phyloP scores from a whole-genome alignment of 2,797 vertebrate species.

The Kryptopterus vitreolus region DNA sequence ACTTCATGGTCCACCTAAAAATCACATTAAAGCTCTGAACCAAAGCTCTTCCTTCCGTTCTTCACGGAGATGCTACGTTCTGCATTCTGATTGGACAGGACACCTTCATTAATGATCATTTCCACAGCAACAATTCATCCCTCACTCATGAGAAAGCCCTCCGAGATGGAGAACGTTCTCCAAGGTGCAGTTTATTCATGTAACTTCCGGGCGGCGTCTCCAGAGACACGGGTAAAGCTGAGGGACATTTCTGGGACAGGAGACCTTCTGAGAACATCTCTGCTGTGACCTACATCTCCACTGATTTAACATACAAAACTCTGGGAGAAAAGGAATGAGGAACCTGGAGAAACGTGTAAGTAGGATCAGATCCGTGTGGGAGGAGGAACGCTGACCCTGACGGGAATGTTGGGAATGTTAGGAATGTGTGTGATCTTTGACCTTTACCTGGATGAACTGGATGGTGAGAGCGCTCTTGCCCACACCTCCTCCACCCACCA shows the following conservation, averaged over 20 bases:
- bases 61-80: no score
- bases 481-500: conserved; percentile 89
- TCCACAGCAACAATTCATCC: background rate
- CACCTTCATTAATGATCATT: background rate
- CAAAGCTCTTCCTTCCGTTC: no score
- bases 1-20: background rate
- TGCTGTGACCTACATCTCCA: background rate
- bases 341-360: background rate
- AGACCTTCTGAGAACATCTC: background rate
- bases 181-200: background rate
- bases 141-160: background rate
- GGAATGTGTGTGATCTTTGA: background rate
- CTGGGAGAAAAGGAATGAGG: background rate
- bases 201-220: background rate
- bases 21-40: no score
- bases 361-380: background rate
- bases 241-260: background rate
- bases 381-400: background rate
- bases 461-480: conserved; percentile 90
- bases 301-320: background rate
- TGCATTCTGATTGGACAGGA: background rate
- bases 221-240: background rate
- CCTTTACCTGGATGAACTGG: conserved; percentile 85
- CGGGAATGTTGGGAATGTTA: no score
- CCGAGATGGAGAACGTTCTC: background rate